phyloP scores from a whole-genome alignment of 2,113 vertebrate species.

The Entomyzon cyanotis region DNA sequence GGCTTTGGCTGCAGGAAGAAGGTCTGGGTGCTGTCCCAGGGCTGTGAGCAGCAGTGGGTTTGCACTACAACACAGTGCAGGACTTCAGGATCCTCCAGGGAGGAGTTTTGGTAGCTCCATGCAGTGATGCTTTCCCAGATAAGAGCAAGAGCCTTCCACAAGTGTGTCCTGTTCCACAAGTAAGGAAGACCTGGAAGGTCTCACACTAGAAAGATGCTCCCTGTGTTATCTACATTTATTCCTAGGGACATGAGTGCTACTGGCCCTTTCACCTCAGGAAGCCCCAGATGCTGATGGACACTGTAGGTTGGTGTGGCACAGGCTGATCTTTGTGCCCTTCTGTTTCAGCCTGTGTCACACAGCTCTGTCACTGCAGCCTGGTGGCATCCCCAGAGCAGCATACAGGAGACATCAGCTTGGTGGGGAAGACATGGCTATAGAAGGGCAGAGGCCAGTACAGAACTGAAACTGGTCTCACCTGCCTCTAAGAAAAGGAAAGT shows the following conservation, averaged over 20 bases:
- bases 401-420: neutral
- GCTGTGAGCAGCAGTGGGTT: neutral
- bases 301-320: neutral
- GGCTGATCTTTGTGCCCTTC: neutral
- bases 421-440: rapidly evolving
- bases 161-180: neutral
- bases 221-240: neutral
- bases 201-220: neutral
- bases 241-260: neutral
- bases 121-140: neutral
- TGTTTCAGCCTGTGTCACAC: neutral
- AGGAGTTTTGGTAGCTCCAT: neutral
- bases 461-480: neutral
- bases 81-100: neutral
- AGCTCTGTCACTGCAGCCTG: neutral
- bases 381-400: neutral
- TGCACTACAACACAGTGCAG: rapidly evolving
- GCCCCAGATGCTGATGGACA: neutral
- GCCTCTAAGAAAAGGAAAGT: neutral
- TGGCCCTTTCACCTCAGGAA: neutral
- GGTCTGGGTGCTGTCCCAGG: neutral
- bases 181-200: neutral
- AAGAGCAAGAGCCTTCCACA: neutral
- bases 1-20: neutral
- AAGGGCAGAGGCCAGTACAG: neutral